Base-by-base conservation (phyloP, 2,888 invertebrate genomes). In the Drosophila rellima region DNA sequence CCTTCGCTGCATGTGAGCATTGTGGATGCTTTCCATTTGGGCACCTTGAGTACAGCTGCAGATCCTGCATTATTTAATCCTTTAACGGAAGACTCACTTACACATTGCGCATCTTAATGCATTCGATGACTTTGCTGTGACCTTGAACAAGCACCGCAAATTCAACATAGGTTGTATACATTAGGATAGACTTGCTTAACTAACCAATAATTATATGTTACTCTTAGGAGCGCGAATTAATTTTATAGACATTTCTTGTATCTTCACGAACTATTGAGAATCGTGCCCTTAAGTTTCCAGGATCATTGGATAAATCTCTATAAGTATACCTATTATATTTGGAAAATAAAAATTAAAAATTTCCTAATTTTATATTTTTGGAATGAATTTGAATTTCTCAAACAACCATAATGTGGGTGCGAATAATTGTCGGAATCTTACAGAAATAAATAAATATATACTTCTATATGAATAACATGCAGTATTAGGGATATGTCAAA, bases 21-120 rank as follows among this genome's bases (percentile, higher is more conserved):
- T 40, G 17, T n/a, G 20, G 45, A 7, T 51, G 20, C 42, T 67
- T 64, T 67, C 44, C 68, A 52, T 73, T 65, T 55, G 64, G 44
- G 11, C 75, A 51, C 54, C 73, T 77, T 59, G 50, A 54, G 67
- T 13, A 40, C 48, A 57, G 48, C 57, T 67, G 63, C 72, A 61
- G 8, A 51, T 20, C 13, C 51, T 59, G 45, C 54, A 52, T 72
- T 59, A 73, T 67, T 66, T 59, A 44, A 62, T 37, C 50, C 29
- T 74, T 74, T 55, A 51, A 74, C 15, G 13, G 29, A 10, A 10
- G n/a, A 33, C 18, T 44, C 33, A 26, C 23, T 51, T 20, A n/a
- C 18, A 31, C 10, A 35, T 35, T 15, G 7, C 7, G 42, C n/a
- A n/a, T n/a, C 39, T 18, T 40, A 18, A 13, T 20, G 42, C 2